Conservation (phyloP, 2,888 invertebrate species). For the Calameuta pallipes region DNA sequence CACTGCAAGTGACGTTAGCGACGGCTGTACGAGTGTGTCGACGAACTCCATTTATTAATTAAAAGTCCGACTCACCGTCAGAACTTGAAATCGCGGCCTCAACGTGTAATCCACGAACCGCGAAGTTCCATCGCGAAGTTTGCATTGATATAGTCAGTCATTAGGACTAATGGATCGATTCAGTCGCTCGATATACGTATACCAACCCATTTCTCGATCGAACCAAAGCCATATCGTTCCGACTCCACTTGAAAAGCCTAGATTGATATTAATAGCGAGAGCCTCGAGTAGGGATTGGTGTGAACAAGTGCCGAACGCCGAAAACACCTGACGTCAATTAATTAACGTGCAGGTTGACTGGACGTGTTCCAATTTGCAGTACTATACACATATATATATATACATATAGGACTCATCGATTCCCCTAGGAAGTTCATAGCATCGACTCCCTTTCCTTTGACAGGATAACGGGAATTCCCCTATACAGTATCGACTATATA, state of each 20-base stretch:
- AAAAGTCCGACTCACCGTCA: not conserved
- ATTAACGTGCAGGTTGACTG: not conserved
- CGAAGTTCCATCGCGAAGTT: not conserved
- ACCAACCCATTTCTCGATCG: not conserved
- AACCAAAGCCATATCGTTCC: not conserved
- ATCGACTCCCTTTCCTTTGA: not conserved
- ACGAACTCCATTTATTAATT: not conserved
- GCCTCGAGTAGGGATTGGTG: not conserved
- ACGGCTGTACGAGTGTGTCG: not conserved
- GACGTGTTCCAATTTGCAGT: not conserved
- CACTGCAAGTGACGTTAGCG: not conserved
- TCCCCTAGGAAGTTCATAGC: not conserved
- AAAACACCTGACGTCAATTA: not conserved
- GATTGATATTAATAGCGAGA: not conserved
- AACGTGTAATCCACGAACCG: not conserved
- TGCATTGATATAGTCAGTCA: not conserved
- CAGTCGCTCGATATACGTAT: not conserved
- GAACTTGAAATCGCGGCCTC: not conserved
- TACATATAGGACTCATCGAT: not conserved
- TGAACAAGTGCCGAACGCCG: not conserved
- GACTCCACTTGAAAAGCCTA: not conserved
- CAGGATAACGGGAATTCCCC: too few relatives aligned
- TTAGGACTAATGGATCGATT: not conserved
- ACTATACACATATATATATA: too few relatives aligned
- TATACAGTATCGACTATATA: too few relatives aligned